A percentile compares a stretch with the other conserved stretches of the same genome.
Conservation (phyloP, 2,888 invertebrate species). For the Noctua comes region DNA sequence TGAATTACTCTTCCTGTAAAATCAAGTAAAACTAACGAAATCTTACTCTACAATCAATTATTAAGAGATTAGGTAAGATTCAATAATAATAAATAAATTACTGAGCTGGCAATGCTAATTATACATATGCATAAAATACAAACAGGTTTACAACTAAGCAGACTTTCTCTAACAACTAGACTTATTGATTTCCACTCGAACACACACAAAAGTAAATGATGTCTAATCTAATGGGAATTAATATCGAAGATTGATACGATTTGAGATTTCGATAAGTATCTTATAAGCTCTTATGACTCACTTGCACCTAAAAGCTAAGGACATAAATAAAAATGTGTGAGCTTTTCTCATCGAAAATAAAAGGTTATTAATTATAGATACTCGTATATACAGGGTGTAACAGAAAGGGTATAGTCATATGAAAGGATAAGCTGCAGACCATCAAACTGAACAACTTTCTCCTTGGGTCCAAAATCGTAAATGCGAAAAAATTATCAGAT, state of each 20-base stretch:
- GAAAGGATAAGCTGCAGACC: no score
- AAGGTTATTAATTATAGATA: neutral
- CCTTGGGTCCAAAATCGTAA: no score
- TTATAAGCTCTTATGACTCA: neutral
- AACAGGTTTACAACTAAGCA: neutral
- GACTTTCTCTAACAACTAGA: conserved; percentile 3
- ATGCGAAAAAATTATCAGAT: no score
- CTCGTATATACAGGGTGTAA: no score
- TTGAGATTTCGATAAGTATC: neutral
- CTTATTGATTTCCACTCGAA: conserved; percentile 38
- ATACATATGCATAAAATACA: neutral
- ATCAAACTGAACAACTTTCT: no score
- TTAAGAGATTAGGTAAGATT: no score
- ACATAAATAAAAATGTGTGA: neutral
- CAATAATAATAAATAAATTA: neutral
- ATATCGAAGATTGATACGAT: conserved; percentile 20
- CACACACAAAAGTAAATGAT: conserved; percentile 17
- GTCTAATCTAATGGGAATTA: conserved; percentile 22
- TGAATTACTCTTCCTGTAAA: neutral
- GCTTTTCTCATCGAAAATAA: neutral
- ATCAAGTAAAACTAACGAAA: neutral
- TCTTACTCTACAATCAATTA: neutral
- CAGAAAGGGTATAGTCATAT: no score
- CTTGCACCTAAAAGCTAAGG: neutral
- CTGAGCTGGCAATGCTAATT: neutral